phyloP scores from a whole-genome alignment of 2,797 vertebrate genomes.

The Coregonus ussuriensis region DNA sequence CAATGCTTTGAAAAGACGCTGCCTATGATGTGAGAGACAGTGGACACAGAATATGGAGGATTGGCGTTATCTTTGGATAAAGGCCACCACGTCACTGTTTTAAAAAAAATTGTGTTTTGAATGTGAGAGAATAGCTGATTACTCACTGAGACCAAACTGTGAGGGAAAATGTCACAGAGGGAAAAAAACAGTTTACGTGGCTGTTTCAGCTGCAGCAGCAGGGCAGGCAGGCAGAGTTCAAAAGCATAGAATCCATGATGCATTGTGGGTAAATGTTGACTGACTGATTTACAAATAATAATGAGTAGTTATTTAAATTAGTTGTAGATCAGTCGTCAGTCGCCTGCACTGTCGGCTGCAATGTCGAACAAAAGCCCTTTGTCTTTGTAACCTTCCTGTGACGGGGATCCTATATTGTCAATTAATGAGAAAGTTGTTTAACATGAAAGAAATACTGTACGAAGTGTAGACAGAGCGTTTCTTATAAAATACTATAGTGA shows the following conservation, averaged over 20 bases:
- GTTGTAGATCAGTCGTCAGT: no score
- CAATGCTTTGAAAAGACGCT: constrained; percentile 60
- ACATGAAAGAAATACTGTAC: neutral
- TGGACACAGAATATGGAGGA: constrained; percentile 35
- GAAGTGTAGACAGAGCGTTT: neutral
- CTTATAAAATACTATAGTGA: neutral
- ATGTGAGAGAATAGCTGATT: constrained; percentile 25
- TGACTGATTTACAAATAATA: no score
- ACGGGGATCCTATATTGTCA: neutral
- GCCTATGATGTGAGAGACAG: constrained; percentile 42
- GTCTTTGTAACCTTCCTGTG: neutral
- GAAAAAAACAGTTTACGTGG: constrained; percentile 29
- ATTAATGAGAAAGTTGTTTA: neutral
- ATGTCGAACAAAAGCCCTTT: neutral
- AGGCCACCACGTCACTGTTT: constrained; percentile 40
- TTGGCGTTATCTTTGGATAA: constrained; percentile 20
- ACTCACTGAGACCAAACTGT: constrained; percentile 7
- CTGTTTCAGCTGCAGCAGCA: constrained; percentile 22
- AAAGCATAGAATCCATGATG: no score
- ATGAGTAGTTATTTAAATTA: no score
- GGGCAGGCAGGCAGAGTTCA: neutral
- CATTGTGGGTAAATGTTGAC: no score
- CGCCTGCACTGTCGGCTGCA: no score
- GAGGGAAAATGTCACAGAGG: constrained; percentile 28
- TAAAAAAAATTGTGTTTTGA: constrained; percentile 38